Conservation (phyloP, 2,888 invertebrate species). For the Chloroclystis v-ata region DNA sequence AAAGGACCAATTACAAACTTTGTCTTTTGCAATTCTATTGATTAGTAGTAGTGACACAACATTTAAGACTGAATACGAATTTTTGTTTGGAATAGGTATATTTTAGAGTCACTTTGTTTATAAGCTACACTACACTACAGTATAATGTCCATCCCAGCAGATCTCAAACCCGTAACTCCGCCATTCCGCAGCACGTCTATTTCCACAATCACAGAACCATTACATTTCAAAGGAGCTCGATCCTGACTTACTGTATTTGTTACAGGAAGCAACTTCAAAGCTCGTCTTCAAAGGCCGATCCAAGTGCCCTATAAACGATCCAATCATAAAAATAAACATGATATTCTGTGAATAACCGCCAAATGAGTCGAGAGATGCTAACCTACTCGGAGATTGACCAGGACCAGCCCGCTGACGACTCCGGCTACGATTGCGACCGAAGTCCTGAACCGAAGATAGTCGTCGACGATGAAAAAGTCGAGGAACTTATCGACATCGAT, state of each 20-base stretch:
- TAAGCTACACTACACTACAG: no score
- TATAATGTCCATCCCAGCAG: no score
- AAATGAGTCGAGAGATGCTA: slow-evolving; percentile 66
- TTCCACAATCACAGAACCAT: slow-evolving; percentile 8
- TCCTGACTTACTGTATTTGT: slow-evolving; percentile 29
- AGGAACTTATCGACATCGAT: slow-evolving; percentile 36
- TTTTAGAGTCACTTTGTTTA: no score
- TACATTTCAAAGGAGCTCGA: slow-evolving; percentile 21
- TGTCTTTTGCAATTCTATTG: no score
- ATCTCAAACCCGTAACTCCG: no score
- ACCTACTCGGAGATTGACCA: slow-evolving; percentile 51
- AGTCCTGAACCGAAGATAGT: slow-evolving; percentile 56
- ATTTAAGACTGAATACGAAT: no score
- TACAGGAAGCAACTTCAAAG: slow-evolving; percentile 34
- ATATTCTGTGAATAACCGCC: slow-evolving; percentile 57
- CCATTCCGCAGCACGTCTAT: slow-evolving; percentile 13
- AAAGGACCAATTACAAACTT: no score
- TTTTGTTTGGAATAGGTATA: no score
- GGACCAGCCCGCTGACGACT: slow-evolving; percentile 41
- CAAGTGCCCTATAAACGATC: slow-evolving; percentile 57
- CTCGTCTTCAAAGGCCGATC: slow-evolving; percentile 28
- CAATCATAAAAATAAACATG: slow-evolving; percentile 75
- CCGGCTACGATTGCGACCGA: slow-evolving; percentile 44
- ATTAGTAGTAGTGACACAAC: no score
- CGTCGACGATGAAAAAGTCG: slow-evolving; percentile 56